These are phyloP conservation scores for Melieria picta DNA, from an alignment of 2,888 invertebrate genomes.

Conservation along the genomic window DNA sequence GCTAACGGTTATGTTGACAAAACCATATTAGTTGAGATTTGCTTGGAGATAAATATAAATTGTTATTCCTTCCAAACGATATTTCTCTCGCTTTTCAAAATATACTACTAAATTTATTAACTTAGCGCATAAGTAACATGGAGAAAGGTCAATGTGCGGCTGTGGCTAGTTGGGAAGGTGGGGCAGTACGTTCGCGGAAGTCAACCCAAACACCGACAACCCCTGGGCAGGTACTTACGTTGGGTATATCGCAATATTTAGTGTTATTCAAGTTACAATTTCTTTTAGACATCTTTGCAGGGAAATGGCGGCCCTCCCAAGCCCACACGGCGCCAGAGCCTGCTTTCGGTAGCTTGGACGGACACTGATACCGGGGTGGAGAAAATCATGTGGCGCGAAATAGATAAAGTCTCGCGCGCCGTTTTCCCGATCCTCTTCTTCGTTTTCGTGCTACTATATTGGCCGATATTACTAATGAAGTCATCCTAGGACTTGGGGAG, in stretches of 20 bases:
- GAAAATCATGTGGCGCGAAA: conserved; percentile 80
- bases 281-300: conserved; percentile 62
- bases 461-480: conserved; percentile 80
- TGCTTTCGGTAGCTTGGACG: conserved; percentile 72
- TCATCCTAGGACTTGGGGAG: conserved; percentile 68
- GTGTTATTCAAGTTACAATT: conserved; percentile 36
- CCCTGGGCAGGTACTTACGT: conserved; percentile 62
- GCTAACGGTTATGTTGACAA: too few species aligned
- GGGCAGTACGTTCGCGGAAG: conserved; percentile 72
- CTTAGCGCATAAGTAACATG: conserved; percentile 71
- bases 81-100: neutral
- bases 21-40: too few species aligned
- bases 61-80: neutral
- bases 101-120: neutral
- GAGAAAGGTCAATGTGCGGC: conserved; percentile 75
- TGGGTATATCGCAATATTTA: neutral
- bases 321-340: conserved; percentile 63
- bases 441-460: conserved; percentile 79
- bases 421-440: conserved; percentile 83
- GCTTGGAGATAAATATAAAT: too few species aligned
- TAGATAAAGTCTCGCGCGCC: conserved; percentile 79
- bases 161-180: conserved; percentile 75
- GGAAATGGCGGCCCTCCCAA: conserved; percentile 66
- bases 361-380: conserved; percentile 76
- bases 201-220: conserved; percentile 67